Conservation (phyloP, 2,113 vertebrate species). For the Diadophis punctatus region DNA sequence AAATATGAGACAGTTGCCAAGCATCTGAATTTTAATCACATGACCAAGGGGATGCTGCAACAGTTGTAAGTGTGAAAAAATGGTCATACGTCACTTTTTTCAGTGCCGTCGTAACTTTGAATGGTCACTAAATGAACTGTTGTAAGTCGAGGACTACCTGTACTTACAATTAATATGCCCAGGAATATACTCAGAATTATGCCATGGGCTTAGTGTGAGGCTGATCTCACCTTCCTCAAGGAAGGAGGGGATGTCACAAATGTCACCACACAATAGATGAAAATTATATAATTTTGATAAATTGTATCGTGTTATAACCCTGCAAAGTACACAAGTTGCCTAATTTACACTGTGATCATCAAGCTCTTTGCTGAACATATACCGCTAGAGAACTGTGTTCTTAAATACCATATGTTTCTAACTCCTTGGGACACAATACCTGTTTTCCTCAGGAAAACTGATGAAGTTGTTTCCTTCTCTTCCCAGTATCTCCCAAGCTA, state of each 20-base stretch:
- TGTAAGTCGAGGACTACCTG: background rate
- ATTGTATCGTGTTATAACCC: background rate
- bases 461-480: background rate
- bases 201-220: background rate
- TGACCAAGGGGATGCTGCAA: too few relatives aligned
- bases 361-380: background rate
- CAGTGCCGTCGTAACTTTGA: too few relatives aligned
- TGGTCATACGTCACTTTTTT: too few relatives aligned
- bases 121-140: background rate
- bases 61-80: too few relatives aligned
- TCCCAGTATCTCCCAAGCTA: background rate
- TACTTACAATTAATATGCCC: background rate
- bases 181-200: background rate
- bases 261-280: background rate
- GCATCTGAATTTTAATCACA: too few relatives aligned
- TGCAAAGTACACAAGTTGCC: background rate
- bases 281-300: background rate
- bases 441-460: background rate
- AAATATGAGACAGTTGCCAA: too few relatives aligned
- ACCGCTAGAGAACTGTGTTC: background rate
- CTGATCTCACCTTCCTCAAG: background rate
- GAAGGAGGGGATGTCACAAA: background rate
- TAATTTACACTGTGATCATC: background rate
- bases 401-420: background rate
- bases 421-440: background rate